These are phyloP conservation scores for Heptranchias perlo DNA, from an alignment of 2,113 vertebrate species.

Conservation along the genomic window DNA sequence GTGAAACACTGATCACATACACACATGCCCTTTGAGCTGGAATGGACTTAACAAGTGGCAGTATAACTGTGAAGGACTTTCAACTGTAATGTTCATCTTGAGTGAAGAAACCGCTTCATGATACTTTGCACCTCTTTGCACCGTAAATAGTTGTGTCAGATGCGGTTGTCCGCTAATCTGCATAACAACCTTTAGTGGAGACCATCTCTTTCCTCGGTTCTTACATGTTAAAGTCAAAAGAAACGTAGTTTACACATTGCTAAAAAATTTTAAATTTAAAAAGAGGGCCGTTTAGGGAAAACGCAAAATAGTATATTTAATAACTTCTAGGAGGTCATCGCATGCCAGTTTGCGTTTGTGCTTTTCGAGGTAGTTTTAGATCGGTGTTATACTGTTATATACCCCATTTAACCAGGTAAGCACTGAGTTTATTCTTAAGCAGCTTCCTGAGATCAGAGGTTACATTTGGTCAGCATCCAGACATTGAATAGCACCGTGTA, in stretches of 20 bases:
- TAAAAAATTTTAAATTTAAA: background rate
- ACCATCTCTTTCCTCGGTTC: background rate
- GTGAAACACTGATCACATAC: background rate
- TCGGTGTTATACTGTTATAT: background rate
- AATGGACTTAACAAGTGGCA: constrained; percentile 43
- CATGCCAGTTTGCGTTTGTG: background rate
- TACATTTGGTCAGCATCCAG: background rate
- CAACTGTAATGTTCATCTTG: constrained; percentile 55
- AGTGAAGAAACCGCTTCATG: constrained; percentile 53
- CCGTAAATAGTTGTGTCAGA: background rate
- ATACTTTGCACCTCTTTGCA: constrained; percentile 73
- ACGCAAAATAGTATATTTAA: background rate
- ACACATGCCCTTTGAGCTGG: background rate
- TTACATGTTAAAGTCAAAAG: no score
- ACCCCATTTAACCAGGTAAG: background rate
- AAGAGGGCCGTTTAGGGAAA: background rate
- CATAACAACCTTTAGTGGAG: background rate
- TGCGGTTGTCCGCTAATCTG: background rate
- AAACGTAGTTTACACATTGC: no score
- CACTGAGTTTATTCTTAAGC: background rate
- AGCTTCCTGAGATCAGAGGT: background rate
- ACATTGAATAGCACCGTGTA: background rate
- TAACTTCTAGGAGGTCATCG: background rate
- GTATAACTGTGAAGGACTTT: constrained; percentile 46
- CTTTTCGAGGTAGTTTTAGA: background rate